phyloP scores from a whole-genome alignment of 2,888 invertebrate species.

The Netelia virgata region DNA sequence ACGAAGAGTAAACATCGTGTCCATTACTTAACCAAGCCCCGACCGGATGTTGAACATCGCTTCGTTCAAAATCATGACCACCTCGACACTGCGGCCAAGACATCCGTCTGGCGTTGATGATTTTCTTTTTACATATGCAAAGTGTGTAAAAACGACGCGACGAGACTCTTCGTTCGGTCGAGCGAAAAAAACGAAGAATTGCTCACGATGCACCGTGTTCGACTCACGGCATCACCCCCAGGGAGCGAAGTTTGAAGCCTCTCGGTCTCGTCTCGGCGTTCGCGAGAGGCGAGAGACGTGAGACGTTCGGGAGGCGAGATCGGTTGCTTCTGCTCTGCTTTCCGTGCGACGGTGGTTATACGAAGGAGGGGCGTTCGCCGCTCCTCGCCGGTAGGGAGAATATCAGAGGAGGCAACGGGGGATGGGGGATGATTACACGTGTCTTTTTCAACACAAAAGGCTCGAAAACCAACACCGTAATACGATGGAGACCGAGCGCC shows the following conservation, averaged over 20 bases:
- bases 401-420: slow-evolving; percentile 20
- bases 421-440: slow-evolving; percentile 82
- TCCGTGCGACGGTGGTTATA: slow-evolving; percentile 19
- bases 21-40: slow-evolving; percentile 59
- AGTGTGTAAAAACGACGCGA: slow-evolving; percentile 67
- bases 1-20: slow-evolving; percentile 55
- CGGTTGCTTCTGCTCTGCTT: slow-evolving; percentile 39
- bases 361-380: slow-evolving; percentile 30
- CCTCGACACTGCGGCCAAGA: slow-evolving; percentile 52
- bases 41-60: slow-evolving; percentile 63
- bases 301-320: slow-evolving; percentile 13
- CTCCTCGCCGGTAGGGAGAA: slow-evolving; percentile 54
- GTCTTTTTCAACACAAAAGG: slow-evolving; percentile 85
- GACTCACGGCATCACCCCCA: slow-evolving; percentile 57
- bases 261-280: slow-evolving; percentile 9
- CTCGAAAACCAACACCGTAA: slow-evolving; percentile 85
- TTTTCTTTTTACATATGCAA: slow-evolving; percentile 76
- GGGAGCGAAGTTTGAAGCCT: slow-evolving; percentile 52
- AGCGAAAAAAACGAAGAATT: slow-evolving; percentile 60
- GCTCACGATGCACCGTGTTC: slow-evolving; percentile 70
- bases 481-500: slow-evolving; percentile 83
- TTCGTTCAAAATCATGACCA: slow-evolving; percentile 71
- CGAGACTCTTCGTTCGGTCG: slow-evolving; percentile 18
- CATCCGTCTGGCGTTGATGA: slow-evolving; percentile 55
- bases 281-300: slow-evolving; percentile 25